Evolutionary conservation across 2,888 invertebrate genomes (phyloP).

Genomic region (Microdon myrmicae): DNA sequence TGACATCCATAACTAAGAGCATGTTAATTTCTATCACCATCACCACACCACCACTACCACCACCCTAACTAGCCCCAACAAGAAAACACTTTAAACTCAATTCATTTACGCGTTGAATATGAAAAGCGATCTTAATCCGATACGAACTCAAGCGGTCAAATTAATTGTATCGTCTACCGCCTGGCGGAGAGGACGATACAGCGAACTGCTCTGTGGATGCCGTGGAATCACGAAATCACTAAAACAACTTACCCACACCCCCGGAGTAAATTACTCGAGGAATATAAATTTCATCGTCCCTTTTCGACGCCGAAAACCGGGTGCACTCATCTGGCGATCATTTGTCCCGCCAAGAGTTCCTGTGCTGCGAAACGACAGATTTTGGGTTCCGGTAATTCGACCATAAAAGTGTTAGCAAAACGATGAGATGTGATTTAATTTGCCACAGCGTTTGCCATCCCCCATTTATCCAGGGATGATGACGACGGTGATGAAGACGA

Average conservation of each 20-base stretch:
- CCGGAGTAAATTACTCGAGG: conserved; percentile 41
- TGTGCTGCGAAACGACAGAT: conserved; percentile 6
- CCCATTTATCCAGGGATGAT: conserved; percentile 40
- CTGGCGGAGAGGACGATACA: conserved; percentile 14
- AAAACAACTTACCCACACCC: conserved; percentile 52
- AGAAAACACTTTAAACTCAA: conserved; percentile 31
- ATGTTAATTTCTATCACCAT: conserved; percentile 41
- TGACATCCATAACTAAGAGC: conserved; percentile 41
- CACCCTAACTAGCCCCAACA: conserved; percentile 15
- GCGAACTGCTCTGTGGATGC: conserved; percentile 13
- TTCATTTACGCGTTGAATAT: conserved; percentile 42
- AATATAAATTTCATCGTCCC: conserved; percentile 43
- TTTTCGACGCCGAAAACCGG: conserved; percentile 20
- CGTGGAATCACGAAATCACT: conserved; percentile 50
- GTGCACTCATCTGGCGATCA: conserved; percentile 15
- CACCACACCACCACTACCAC: conserved; percentile 15
- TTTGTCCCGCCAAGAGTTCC: conserved; percentile 6
- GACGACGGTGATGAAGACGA: not conserved
- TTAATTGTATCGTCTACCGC: conserved; percentile 40
- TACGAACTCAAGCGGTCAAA: conserved; percentile 49
- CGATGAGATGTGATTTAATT: conserved; percentile 59
- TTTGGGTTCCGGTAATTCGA: conserved; percentile 53
- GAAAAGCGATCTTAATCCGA: conserved; percentile 33
- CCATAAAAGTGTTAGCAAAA: conserved; percentile 62
- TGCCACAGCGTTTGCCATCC: conserved; percentile 40